Conservation (phyloP, 2,113 vertebrate species). For the Sceloporus tristichus region DNA sequence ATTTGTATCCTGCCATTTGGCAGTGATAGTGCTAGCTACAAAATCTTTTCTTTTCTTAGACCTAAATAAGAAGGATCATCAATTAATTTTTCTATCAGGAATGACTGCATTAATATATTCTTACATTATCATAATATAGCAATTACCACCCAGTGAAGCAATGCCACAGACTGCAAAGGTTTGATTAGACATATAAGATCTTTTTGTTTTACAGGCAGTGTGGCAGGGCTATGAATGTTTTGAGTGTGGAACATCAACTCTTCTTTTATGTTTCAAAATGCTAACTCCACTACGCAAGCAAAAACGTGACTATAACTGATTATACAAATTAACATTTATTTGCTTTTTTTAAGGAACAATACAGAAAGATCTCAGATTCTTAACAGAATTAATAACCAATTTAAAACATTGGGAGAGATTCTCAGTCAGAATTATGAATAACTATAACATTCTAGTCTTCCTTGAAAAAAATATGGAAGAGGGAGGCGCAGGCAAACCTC, state of each 20-base stretch:
- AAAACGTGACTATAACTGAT: neutral
- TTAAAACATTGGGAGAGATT: neutral
- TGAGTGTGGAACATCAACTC: conserved; percentile 14
- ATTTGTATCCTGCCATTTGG: neutral
- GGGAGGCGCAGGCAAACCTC: neutral
- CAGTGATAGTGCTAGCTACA: neutral
- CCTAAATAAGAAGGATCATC: neutral
- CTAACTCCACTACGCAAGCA: neutral
- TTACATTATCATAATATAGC: neutral
- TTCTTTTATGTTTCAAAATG: neutral
- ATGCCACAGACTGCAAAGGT: neutral
- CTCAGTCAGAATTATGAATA: neutral
- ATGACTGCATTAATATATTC: conserved; percentile 8
- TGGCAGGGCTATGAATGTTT: neutral
- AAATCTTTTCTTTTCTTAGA: neutral
- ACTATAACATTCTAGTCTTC: neutral
- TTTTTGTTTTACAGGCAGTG: neutral
- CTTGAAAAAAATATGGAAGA: neutral
- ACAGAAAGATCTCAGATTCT: neutral
- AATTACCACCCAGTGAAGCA: neutral
- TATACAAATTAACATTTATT: conserved; percentile 21
- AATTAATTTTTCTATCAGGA: neutral
- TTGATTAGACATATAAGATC: neutral
- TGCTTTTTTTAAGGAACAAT: conserved; percentile 11
- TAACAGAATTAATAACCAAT: neutral